Evolutionary conservation across 2,888 invertebrate species (phyloP).

Genomic region (Brachypalpus laphriformis): DNA sequence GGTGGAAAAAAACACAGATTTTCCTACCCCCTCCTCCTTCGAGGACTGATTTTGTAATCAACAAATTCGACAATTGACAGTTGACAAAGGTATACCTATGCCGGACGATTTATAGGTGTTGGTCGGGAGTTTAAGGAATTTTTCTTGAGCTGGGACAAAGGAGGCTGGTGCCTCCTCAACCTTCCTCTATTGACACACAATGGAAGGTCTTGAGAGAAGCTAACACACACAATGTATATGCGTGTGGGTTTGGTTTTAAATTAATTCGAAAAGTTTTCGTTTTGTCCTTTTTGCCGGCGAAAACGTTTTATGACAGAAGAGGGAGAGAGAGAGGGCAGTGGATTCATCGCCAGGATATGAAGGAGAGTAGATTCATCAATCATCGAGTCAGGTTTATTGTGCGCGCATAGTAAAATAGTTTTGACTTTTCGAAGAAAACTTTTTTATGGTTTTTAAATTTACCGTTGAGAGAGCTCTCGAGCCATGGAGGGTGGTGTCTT

Average conservation of each 20-base stretch:
- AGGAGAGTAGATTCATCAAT: conserved; percentile 66
- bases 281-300: conserved; percentile 40
- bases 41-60: conserved; percentile 67
- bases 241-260: conserved; percentile 54
- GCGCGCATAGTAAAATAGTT: conserved; percentile 67
- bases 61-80: conserved; percentile 72
- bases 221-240: conserved; percentile 33
- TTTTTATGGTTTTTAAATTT: conserved; percentile 64
- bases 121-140: conserved; percentile 35
- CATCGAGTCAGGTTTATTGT: conserved; percentile 70
- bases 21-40: conserved; percentile 21
- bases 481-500: background rate
- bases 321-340: background rate
- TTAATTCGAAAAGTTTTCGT: conserved; percentile 70
- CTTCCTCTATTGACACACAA: too few relatives aligned
- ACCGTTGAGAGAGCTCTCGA: conserved; percentile 35
- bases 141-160: background rate
- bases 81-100: conserved; percentile 60
- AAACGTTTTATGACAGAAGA: conserved; percentile 62
- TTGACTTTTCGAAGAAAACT: conserved; percentile 37
- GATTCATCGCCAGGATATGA: background rate
- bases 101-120: conserved; percentile 65
- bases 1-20: conserved; percentile 12
- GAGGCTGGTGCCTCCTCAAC: too few relatives aligned
- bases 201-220: background rate